These are phyloP conservation scores for Eurystomus gularis DNA, from an alignment of 2,113 vertebrate genomes.

Conservation along the genomic window DNA sequence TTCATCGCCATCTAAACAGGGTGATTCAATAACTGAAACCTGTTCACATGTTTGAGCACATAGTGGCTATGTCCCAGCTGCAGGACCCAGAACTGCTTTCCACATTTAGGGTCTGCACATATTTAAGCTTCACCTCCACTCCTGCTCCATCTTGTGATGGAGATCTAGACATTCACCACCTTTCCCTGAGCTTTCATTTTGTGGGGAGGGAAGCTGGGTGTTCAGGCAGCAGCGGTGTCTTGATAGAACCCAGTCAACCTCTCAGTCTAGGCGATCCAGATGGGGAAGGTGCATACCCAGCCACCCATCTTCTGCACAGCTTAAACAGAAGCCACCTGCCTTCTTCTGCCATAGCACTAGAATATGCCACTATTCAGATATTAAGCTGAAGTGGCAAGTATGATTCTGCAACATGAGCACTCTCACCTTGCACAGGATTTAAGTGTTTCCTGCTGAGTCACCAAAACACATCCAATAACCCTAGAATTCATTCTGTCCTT, in stretches of 20 bases:
- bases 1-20: background rate
- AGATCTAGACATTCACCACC: background rate
- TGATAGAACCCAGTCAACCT: background rate
- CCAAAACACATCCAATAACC: background rate
- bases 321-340: background rate
- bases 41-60: background rate
- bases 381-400: background rate
- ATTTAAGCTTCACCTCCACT: background rate
- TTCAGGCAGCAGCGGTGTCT: background rate
- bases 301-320: background rate
- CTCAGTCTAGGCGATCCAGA: background rate
- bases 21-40: background rate
- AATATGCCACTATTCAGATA: background rate
- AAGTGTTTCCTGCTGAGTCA: background rate
- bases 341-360: background rate
- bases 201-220: background rate
- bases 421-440: background rate
- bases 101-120: fast-evolving
- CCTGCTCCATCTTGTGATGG: background rate
- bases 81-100: background rate
- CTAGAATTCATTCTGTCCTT: background rate
- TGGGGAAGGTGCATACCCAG: background rate
- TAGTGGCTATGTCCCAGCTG: background rate
- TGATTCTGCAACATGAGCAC: background rate
- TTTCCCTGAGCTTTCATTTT: background rate